Evolutionary conservation across 2,113 vertebrate genomes (phyloP), one percentile per base, ranked within the genome.

Genomic region (Ciconia stormi): DNA sequence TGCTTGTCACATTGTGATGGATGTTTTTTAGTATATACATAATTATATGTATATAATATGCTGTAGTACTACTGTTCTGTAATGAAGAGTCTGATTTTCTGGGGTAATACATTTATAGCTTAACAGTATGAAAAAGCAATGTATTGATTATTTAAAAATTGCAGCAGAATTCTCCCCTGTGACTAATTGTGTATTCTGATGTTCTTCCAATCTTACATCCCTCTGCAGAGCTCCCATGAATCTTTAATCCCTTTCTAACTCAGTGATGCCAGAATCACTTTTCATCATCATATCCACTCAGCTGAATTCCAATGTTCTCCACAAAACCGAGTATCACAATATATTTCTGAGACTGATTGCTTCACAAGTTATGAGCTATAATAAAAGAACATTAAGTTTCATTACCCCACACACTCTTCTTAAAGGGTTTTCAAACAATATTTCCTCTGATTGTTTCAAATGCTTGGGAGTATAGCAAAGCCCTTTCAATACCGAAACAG

Each of bases 221-320:
- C 62, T 93, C 73, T 66, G 38, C 73, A 62, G 65, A 58, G 38
- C 58, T 73, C 42, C 97, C 96, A 98, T 98, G 98, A 98, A 98
- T 98, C 90, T 97, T 98, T 98, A 98, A 98, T 98, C 94, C 91
- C 90, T 47, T 96, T 94, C 96, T 69, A 95, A 95, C 16, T 63
- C 91, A 36, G 80, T 38, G 42, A 50, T 95, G 97, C 95, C 98
- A 97, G 87, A 97, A 92, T 95, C 95, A 87, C 82, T 98, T 98
- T 96, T 87, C 95, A 91, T 98, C 97, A 96, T 70, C 73, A 47
- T 7, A 40, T 85, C 78, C 70, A 52, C 93, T 94, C 94, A 90
- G 86, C 96, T 95, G 96, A 95, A 96, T 90, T 94, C 93, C 80
- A 16, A 70, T 61, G 56, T 95, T 91, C 36, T 92, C 71, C 89